A percentile compares a stretch with the other conserved stretches of the same genome.
phyloP scores from a whole-genome alignment of 2,888 invertebrate genomes.

The Drosophila prolongata region DNA sequence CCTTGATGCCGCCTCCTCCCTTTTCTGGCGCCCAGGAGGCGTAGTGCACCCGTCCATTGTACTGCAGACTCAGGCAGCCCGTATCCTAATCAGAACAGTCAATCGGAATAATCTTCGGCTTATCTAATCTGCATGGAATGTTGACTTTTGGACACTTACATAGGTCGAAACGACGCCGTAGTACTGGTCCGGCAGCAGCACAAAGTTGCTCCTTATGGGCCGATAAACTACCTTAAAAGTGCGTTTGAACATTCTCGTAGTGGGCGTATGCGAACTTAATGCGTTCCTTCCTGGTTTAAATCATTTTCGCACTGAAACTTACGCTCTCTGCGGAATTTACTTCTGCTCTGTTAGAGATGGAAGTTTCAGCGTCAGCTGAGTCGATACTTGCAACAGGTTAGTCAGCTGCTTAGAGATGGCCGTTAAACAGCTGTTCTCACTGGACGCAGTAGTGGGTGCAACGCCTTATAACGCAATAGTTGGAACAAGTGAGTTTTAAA shows the following conservation, averaged over 20 bases:
- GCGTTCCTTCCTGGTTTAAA: constrained; percentile 34
- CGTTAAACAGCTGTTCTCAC: not conserved
- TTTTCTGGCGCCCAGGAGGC: constrained; percentile 83
- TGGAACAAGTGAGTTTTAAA: too few species aligned
- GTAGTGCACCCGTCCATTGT: constrained; percentile 81
- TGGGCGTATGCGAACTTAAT: constrained; percentile 11
- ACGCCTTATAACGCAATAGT: not conserved
- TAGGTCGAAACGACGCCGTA: constrained; percentile 83
- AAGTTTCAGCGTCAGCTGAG: not conserved
- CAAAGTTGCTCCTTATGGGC: constrained; percentile 82
- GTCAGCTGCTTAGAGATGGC: constrained; percentile 14
- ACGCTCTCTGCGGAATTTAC: constrained; percentile 3
- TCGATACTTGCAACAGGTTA: constrained; percentile 26
- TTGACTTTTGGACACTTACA: constrained; percentile 82
- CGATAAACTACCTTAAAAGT: constrained; percentile 84
- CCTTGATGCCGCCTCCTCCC: constrained; percentile 81
- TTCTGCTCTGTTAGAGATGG: constrained; percentile 12
- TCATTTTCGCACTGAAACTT: constrained; percentile 47
- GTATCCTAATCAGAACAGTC: constrained; percentile 77
- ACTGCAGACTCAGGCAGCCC: constrained; percentile 83
- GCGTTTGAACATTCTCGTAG: constrained; percentile 82
- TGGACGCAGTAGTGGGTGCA: not conserved
- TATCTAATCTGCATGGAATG: constrained; percentile 63
- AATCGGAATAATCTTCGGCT: constrained; percentile 43
- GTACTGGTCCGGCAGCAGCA: constrained; percentile 83